Conservation (phyloP, 2,888 invertebrate species). For the Strigamia crassipes region DNA sequence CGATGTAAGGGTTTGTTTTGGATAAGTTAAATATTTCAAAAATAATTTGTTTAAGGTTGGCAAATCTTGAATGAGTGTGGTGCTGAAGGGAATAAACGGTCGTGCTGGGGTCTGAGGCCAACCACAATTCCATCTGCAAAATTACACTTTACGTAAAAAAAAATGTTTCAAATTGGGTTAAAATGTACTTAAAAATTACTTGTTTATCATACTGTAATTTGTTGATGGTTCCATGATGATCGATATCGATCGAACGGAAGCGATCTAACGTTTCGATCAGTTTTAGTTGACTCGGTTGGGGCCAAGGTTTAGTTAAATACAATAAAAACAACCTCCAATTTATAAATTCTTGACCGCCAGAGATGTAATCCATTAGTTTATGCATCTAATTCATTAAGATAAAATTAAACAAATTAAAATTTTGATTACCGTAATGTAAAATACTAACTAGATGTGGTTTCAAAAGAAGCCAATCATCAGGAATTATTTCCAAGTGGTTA, state of each 20-base stretch:
- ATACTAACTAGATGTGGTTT: not conserved
- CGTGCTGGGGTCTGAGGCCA: not conserved
- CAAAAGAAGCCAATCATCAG: not conserved
- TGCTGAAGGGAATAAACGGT: not conserved
- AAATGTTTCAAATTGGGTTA: not conserved
- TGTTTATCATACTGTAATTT: slow-evolving; percentile 22
- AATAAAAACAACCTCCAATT: slow-evolving; percentile 39
- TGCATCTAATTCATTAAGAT: slow-evolving; percentile 20
- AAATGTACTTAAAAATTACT: not conserved
- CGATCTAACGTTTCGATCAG: not conserved
- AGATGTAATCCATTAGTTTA: slow-evolving; percentile 14
- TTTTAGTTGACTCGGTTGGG: not conserved
- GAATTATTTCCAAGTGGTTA: not conserved
- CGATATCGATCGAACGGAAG: not conserved
- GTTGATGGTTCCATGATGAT: not conserved
- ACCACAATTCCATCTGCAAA: not conserved
- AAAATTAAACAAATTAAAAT: too few relatives aligned
- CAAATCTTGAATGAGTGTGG: not conserved
- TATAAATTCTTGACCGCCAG: slow-evolving; percentile 14
- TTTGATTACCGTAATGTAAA: too few relatives aligned
- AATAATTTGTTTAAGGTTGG: not conserved
- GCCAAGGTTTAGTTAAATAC: slow-evolving; percentile 29
- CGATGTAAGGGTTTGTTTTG: not conserved
- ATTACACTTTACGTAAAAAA: not conserved
- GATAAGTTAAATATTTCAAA: slow-evolving; percentile 3